Evolutionary conservation across 2,113 vertebrate genomes (phyloP).

Genomic region (Macaca nemestrina): DNA sequence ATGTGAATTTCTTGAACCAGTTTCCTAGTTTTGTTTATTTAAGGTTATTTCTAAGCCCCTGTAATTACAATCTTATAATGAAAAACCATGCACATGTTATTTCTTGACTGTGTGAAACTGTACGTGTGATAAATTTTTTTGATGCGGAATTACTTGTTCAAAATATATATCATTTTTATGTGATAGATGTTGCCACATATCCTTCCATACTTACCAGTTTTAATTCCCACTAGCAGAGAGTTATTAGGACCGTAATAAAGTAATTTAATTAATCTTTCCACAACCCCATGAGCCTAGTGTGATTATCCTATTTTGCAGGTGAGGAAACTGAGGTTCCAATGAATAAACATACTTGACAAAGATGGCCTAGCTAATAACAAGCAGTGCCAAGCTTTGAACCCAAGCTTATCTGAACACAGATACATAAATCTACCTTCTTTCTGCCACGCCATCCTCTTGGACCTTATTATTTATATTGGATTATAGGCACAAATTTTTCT

Average conservation of each 20-base stretch:
- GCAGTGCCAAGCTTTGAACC: not conserved
- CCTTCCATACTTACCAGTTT: not conserved
- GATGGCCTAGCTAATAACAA: not conserved
- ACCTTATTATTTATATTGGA: not conserved
- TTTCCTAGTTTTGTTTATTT: not conserved
- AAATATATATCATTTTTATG: not conserved
- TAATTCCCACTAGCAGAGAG: not conserved
- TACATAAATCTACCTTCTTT: not conserved
- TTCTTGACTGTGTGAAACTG: not conserved
- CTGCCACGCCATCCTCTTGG: not conserved
- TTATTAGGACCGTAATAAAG: not conserved
- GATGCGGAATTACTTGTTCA: not conserved
- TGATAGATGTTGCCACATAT: not conserved
- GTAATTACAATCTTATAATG: not conserved
- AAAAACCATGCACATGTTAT: not conserved
- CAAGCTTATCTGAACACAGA: not conserved
- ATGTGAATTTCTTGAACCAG: not conserved
- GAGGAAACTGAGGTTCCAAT: not conserved
- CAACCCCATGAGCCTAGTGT: not conserved
- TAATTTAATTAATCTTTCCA: not conserved
- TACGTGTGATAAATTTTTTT: not conserved
- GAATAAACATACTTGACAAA: not conserved
- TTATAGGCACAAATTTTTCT: not conserved
- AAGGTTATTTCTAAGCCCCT: not conserved
- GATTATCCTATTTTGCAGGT: not conserved